phyloP scores from a whole-genome alignment of 2,113 vertebrate genomes.

The Lepus europaeus region DNA sequence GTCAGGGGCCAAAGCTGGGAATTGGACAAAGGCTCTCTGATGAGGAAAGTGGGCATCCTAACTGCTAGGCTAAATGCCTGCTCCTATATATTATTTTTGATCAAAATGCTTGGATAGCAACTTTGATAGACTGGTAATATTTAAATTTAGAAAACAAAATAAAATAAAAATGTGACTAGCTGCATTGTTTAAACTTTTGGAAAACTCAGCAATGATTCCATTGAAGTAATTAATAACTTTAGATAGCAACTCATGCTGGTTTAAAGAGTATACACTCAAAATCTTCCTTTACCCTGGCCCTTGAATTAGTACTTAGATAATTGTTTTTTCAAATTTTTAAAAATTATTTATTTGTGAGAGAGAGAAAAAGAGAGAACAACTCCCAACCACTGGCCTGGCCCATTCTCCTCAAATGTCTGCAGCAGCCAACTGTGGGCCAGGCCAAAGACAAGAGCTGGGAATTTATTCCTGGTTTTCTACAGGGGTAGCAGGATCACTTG shows the following conservation, averaged over 20 bases:
- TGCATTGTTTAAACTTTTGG: conserved; percentile 35
- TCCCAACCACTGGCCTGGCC: too few relatives aligned
- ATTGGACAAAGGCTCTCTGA: too few relatives aligned
- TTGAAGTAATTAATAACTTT: background rate
- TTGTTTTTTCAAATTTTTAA: background rate
- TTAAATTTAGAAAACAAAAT: background rate
- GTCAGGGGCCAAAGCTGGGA: too few relatives aligned
- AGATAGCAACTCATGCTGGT: background rate
- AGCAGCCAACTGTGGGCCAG: too few relatives aligned
- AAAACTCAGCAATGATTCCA: conserved; percentile 4
- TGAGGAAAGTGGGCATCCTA: too few relatives aligned
- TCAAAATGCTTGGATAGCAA: conserved; percentile 25
- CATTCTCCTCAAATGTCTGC: too few relatives aligned
- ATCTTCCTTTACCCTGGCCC: background rate
- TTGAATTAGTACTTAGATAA: conserved; percentile 12
- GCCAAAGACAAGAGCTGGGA: too few relatives aligned
- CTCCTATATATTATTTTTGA: rapidly evolving
- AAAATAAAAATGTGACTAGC: background rate
- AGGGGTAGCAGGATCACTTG: too few relatives aligned
- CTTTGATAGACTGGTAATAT: conserved; percentile 19
- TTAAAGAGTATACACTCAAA: background rate
- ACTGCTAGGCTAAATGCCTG: too few relatives aligned
- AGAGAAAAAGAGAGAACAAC: too few relatives aligned
- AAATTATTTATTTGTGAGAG: too few relatives aligned
- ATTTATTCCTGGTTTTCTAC: too few relatives aligned